Conservation (phyloP, 2,888 invertebrate genomes). For the Abrostola tripartita region DNA sequence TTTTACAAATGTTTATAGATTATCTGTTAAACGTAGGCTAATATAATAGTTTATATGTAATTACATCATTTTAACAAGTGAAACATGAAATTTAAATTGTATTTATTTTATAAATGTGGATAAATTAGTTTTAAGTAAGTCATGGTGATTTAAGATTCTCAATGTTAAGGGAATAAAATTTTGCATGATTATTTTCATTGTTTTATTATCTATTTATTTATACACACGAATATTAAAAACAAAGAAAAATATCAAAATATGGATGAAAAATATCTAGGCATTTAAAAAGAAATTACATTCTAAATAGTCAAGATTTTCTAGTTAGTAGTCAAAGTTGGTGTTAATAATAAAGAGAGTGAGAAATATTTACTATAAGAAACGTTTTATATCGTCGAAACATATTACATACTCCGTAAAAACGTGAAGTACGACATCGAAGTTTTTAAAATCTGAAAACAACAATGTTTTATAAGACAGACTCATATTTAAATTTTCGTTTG, state of each 20-base stretch:
- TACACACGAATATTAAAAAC: background rate
- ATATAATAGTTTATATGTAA: conserved; percentile 21
- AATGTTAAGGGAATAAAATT: conserved; percentile 52
- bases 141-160: conserved; percentile 54
- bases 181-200: conserved; percentile 53
- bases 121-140: conserved; percentile 41
- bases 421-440: conserved; percentile 60
- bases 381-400: background rate
- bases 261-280: too few species aligned
- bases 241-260: too few species aligned
- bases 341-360: background rate
- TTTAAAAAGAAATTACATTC: too few species aligned
- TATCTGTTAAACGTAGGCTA: conserved; percentile 36
- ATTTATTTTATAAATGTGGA: conserved; percentile 56
- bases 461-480: background rate
- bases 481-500: too few species aligned
- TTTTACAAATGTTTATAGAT: conserved; percentile 64
- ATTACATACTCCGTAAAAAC: conserved; percentile 38
- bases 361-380: background rate
- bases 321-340: too few species aligned
- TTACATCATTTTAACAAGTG: conserved; percentile 31
- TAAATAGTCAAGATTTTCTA: too few species aligned
- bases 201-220: conserved; percentile 16
- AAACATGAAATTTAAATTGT: conserved; percentile 47
- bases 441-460: conserved; percentile 58